Conservation (phyloP, 2,113 vertebrate species). For the Chaetodon auriga region DNA sequence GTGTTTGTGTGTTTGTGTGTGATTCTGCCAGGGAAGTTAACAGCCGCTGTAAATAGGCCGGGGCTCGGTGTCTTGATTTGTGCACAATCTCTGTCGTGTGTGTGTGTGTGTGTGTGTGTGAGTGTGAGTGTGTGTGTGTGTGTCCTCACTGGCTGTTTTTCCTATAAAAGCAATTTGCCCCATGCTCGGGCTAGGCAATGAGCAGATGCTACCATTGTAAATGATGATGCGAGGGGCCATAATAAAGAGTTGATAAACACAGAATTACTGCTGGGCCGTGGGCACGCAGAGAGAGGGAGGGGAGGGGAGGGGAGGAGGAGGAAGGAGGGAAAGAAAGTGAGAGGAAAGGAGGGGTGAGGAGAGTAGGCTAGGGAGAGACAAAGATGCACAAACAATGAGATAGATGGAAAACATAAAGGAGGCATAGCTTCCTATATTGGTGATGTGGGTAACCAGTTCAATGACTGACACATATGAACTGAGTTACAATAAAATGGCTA, state of each 20-base stretch:
- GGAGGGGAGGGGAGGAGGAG: not conserved
- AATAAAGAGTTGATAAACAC: conserved; percentile 90
- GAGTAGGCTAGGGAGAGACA: not conserved
- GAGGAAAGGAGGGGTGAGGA: conserved; percentile 10
- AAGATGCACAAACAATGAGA: conserved; percentile 11
- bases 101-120: conserved; percentile 38
- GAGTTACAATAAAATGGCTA: not conserved
- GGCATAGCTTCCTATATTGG: not conserved
- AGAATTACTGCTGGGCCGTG: conserved; percentile 85
- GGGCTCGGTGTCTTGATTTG: conserved; percentile 81
- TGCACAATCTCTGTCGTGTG: conserved; percentile 65
- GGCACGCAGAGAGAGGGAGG: conserved; percentile 60
- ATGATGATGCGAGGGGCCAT: conserved; percentile 86
- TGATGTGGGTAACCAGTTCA: not conserved
- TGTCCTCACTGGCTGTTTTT: conserved; percentile 78
- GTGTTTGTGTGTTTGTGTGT: conserved; percentile 70
- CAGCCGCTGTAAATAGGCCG: conserved; percentile 80
- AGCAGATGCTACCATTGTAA: conserved; percentile 89
- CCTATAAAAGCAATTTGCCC: conserved; percentile 89
- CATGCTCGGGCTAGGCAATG: conserved; percentile 85
- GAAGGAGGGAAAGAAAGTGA: not conserved
- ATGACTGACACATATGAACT: not conserved
- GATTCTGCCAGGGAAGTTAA: conserved; percentile 75
- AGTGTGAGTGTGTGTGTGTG: conserved; percentile 22
- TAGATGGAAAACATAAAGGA: not conserved